phyloP scores from a whole-genome alignment of 2,113 vertebrate species.

The Bucco capensis region DNA sequence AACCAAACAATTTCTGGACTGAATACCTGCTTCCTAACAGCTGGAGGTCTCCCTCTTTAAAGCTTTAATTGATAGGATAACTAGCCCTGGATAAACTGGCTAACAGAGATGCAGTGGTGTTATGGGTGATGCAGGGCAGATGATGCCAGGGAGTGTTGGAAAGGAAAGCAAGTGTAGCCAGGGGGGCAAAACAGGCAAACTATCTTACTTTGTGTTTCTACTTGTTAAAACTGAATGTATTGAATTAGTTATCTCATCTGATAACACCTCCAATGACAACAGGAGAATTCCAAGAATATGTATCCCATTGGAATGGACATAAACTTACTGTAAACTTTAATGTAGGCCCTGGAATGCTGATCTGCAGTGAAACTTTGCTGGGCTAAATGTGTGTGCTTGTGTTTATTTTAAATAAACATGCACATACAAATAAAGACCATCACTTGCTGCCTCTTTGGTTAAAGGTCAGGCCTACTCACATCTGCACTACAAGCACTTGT shows the following conservation, averaged over 20 bases:
- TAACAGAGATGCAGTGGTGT: constrained; percentile 64
- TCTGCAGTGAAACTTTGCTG: neutral
- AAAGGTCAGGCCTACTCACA: constrained; percentile 51
- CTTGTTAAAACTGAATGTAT: constrained; percentile 83
- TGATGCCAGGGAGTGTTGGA: neutral
- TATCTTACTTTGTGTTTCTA: constrained; percentile 83
- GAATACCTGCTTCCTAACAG: neutral
- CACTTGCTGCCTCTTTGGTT: constrained; percentile 47
- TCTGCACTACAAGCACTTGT: neutral
- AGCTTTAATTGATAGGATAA: neutral
- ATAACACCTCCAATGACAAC: constrained; percentile 25
- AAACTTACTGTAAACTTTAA: neutral
- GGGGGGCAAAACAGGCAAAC: constrained; percentile 67
- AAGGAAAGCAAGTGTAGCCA: constrained; percentile 15
- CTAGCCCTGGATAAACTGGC: constrained; percentile 59
- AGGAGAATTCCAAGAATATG: constrained; percentile 11
- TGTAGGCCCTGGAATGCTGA: neutral
- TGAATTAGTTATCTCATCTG: constrained; percentile 76
- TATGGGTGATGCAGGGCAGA: constrained; percentile 43
- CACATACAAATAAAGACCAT: constrained; percentile 21
- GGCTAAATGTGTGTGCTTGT: neutral
- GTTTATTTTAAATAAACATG: neutral
- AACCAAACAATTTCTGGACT: neutral
- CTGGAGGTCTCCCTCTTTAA: neutral
- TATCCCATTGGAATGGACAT: neutral